Conservation (phyloP, 2,113 vertebrate species). For the Geococcyx californianus region DNA sequence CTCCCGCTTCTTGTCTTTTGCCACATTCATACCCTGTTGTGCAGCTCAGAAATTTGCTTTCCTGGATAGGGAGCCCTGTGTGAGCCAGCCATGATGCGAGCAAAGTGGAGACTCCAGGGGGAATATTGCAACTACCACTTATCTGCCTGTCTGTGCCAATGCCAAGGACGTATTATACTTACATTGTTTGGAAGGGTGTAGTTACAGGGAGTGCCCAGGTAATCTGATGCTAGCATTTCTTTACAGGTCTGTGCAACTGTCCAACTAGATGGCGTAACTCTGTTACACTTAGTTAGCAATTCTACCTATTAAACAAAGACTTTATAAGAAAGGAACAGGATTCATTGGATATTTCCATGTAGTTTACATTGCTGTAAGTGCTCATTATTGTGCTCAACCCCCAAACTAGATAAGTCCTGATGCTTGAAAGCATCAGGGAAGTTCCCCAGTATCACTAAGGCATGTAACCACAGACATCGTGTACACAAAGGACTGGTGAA, state of each 20-base stretch:
- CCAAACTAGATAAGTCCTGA: background rate
- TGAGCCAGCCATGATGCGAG: background rate
- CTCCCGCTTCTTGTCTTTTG: background rate
- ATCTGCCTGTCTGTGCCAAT: background rate
- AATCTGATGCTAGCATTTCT: background rate
- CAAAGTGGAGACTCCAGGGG: rapidly evolving
- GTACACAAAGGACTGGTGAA: background rate
- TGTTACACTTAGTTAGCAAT: background rate
- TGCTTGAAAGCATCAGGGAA: background rate
- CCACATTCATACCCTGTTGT: background rate
- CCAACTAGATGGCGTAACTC: background rate
- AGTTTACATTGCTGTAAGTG: background rate
- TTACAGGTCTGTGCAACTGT: slow-evolving; percentile 28
- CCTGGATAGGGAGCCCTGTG: background rate
- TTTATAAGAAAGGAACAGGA: background rate
- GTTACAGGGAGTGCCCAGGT: background rate
- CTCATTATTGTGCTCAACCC: background rate
- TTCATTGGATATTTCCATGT: background rate
- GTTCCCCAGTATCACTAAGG: background rate
- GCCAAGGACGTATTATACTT: rapidly evolving
- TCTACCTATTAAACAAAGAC: background rate
- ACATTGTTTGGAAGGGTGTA: background rate
- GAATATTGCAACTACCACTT: background rate
- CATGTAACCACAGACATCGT: background rate
- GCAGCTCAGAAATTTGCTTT: background rate